Base-by-base conservation (phyloP, 2,888 invertebrate species). In the Aspidapion aeneum region DNA sequence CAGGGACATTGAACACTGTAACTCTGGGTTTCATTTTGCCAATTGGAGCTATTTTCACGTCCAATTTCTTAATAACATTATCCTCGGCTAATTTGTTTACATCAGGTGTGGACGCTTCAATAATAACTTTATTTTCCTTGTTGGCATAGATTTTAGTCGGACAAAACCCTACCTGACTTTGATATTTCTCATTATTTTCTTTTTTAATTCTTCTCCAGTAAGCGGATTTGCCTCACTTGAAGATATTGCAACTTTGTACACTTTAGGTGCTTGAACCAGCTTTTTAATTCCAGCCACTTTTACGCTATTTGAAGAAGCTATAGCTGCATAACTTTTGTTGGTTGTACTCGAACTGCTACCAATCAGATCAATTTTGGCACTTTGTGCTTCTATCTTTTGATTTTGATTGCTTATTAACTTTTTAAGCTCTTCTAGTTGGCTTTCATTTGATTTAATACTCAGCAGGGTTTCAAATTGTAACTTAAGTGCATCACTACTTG, bases 1-100 rank as follows among this genome's bases (percentile, higher is more conserved):
- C 1, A 18, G 54, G 60, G 9, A 55, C 60, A 18, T 60, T 60
- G 21, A 54, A 54, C n/a, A n/a, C n/a, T n/a, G n/a, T n/a, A 3
- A 60, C 21, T 55, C 60, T 21, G 1, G 54, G 55, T 3, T 54
- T 22, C 7, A 60, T 18, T 35, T 55, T 60, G 17, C 18, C 22
- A 18, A 55, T 16, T 5, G 22, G 1, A 16, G 1, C 18, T 1
- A 59, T 21, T 3, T 20, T 20, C 17, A 52, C 5, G 3, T 59
- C 35, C 12, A 60, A 22, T 1, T 21, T 18, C n/a, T 54, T 60
- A 1, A 60, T 9, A 21, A 54, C 54, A 12, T 5, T 1, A 3
- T n/a, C 7, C 7, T 55, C 54, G 5, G 17, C 18, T 7, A 60
- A 17, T 17, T 20, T 55, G 5, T 21, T 7, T 1, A 22, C 17